These are phyloP conservation scores for Pogonomyrmex californicus DNA, from an alignment of 1,140 invertebrate genomes.

Conservation along the genomic window DNA sequence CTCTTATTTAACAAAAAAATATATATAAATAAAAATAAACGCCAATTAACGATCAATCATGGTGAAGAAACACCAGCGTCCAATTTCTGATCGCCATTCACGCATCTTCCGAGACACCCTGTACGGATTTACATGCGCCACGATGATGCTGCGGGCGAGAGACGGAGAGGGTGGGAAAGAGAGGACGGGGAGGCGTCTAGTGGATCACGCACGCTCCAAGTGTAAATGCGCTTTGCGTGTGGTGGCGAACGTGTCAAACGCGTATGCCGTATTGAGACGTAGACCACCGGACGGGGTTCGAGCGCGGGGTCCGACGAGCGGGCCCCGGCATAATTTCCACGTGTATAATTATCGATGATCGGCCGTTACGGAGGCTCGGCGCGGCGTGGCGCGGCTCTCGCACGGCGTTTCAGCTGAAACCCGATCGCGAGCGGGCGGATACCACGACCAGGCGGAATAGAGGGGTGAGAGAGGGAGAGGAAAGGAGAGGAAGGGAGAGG, in stretches of 20 bases:
- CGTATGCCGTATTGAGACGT: conserved; percentile 71
- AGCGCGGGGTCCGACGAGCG: conserved; percentile 6
- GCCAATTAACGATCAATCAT: neutral
- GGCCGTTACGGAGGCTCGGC: conserved; percentile 52
- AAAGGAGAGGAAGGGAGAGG: neutral
- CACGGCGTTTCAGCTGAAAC: conserved; percentile 41
- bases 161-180: neutral
- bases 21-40: neutral
- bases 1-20: neutral
- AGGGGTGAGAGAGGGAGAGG: neutral
- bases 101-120: neutral
- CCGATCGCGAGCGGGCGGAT: conserved; percentile 50
- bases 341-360: conserved; percentile 76
- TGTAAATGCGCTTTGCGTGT: conserved; percentile 59
- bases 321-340: conserved; percentile 71
- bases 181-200: neutral
- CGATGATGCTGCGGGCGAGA: conserved; percentile 1
- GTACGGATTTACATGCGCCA: neutral
- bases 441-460: neutral
- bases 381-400: conserved; percentile 4
- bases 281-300: conserved; percentile 72
- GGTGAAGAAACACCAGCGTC: neutral
- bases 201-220: conserved; percentile 47
- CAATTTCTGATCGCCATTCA: neutral
- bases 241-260: conserved; percentile 51